phyloP scores from a whole-genome alignment of 2,113 vertebrate species.

The Tursiops truncatus region DNA sequence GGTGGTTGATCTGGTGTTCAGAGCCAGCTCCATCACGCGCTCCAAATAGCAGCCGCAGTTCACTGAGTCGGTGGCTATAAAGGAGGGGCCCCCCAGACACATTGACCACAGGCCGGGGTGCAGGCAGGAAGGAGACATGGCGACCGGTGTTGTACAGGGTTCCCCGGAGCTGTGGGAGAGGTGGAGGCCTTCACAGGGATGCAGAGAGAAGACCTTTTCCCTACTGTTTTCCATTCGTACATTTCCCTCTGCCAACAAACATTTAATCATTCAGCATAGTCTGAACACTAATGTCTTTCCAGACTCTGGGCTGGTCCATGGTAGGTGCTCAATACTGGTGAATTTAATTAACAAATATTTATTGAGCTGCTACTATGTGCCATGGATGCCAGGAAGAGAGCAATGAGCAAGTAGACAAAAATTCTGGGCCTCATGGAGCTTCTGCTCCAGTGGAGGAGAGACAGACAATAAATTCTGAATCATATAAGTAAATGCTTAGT shows the following conservation, averaged over 20 bases:
- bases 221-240: neutral
- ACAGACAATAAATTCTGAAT: neutral
- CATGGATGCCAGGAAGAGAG: neutral
- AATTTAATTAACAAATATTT: neutral
- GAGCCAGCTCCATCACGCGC: conserved; percentile 82
- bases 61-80: conserved; percentile 83
- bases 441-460: neutral
- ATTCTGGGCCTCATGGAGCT: neutral
- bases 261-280: neutral
- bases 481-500: neutral
- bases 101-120: conserved; percentile 81
- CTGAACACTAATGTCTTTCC: neutral
- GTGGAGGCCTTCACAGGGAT: neutral
- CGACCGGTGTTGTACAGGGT: conserved; percentile 84
- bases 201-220: neutral
- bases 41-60: conserved; percentile 82
- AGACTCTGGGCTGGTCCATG: neutral
- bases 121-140: conserved; percentile 83
- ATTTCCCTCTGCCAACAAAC: neutral
- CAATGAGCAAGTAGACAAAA: neutral
- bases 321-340: neutral
- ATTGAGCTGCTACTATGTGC: neutral
- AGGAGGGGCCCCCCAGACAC: conserved; percentile 85
- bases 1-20: conserved; percentile 83
- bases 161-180: conserved; percentile 79